phyloP scores from a whole-genome alignment of 2,797 vertebrate species.

The Channallabes apus region DNA sequence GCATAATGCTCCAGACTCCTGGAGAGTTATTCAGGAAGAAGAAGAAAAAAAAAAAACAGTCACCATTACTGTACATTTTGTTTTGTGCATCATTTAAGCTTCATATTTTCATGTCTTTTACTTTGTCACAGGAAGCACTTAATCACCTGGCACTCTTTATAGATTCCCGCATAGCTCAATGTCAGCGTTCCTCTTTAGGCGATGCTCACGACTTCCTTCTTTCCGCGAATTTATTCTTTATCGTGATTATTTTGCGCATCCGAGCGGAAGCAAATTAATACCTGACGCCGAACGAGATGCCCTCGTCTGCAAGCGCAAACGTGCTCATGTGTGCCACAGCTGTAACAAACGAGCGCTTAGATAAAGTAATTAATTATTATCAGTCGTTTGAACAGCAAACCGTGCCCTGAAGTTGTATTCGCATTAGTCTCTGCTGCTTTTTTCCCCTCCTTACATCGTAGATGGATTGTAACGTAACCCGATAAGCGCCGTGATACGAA shows the following conservation, averaged over 20 bases:
- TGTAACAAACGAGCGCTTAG: conserved; percentile 33
- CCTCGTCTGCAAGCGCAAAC: conserved; percentile 11
- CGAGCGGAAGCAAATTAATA: conserved; percentile 31
- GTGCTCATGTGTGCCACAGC: conserved; percentile 14
- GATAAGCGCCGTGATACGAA: background rate
- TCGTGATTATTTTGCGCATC: conserved; percentile 27
- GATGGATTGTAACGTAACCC: background rate
- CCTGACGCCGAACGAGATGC: background rate
- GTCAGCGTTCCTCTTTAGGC: conserved; percentile 33
- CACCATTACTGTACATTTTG: background rate
- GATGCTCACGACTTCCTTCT: conserved; percentile 21
- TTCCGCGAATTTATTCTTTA: conserved; percentile 30
- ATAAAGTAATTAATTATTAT: conserved; percentile 34
- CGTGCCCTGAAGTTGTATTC: conserved; percentile 6
- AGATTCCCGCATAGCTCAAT: conserved; percentile 38
- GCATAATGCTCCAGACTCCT: background rate
- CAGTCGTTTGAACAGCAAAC: background rate
- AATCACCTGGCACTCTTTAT: conserved; percentile 42
- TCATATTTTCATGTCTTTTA: background rate
- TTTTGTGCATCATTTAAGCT: background rate
- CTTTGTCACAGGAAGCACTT: conserved; percentile 30
- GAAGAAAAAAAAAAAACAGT: background rate
- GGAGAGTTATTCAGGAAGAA: background rate
- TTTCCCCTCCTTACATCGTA: background rate
- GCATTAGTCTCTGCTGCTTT: conserved; percentile 7